phyloP scores from a whole-genome alignment of 2,113 vertebrate species.

The Caracal caracal region DNA sequence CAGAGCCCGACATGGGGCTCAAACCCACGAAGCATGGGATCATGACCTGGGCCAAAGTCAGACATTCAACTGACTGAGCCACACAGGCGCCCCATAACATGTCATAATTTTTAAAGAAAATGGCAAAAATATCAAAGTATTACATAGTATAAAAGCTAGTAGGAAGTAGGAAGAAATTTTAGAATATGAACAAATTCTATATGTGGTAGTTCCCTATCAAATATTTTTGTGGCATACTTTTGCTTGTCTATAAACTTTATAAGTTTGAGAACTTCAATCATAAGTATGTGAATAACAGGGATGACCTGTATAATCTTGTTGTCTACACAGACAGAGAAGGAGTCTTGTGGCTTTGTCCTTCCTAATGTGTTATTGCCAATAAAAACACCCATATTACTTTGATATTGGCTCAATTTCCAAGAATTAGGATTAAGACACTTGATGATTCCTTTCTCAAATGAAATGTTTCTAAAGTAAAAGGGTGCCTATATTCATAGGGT shows the following conservation, averaged over 20 bases:
- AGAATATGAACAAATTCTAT: background rate
- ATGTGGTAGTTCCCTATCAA: background rate
- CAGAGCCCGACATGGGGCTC: background rate
- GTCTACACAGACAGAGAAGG: background rate
- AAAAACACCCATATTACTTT: background rate
- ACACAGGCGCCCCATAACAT: background rate
- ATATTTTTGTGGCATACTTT: background rate
- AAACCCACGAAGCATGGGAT: background rate
- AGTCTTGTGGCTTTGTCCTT: background rate
- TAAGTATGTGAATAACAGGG: background rate
- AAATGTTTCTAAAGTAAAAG: conserved; percentile 32
- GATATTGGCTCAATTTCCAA: background rate
- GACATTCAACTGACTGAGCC: background rate
- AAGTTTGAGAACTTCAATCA: background rate
- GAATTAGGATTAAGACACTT: background rate
- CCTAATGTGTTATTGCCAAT: background rate
- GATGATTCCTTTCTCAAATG: background rate
- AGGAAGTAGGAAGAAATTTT: background rate
- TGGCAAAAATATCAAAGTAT: conserved; percentile 13
- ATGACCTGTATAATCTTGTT: background rate
- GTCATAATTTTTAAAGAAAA: conserved; percentile 31
- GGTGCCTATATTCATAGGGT: background rate
- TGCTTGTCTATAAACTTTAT: background rate
- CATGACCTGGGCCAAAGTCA: background rate
- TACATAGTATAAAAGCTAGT: background rate